Percentiles rank a stretch among this genome's conserved stretches.
These are phyloP conservation scores for Opisthocomus hoazin DNA, from an alignment of 2,113 vertebrate species.

Conservation along the genomic window DNA sequence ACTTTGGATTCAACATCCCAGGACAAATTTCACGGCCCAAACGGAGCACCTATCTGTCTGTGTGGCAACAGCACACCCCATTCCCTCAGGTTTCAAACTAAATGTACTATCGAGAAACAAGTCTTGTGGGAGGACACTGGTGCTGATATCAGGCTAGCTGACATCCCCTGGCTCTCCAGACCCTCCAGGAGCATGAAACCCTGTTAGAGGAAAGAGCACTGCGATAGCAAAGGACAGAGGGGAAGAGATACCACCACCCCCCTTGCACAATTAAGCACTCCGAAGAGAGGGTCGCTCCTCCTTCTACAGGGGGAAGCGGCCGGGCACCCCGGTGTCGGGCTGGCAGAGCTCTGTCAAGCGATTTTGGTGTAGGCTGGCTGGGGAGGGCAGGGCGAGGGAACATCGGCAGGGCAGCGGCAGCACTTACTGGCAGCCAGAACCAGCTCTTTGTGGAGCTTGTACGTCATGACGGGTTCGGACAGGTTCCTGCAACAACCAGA, in stretches of 20 bases:
- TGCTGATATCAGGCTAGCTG: background rate
- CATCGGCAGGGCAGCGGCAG: background rate
- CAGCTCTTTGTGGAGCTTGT: slow-evolving; percentile 88
- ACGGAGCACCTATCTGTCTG: background rate
- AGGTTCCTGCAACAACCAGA: slow-evolving; percentile 82
- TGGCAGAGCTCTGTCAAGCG: background rate
- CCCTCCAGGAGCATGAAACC: accelerated
- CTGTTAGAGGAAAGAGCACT: background rate
- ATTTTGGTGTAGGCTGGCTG: background rate
- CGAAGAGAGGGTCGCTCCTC: background rate
- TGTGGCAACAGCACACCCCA: background rate
- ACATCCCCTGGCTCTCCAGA: background rate
- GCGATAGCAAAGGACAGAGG: background rate
- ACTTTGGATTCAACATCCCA: background rate
- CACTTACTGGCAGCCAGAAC: slow-evolving; percentile 94
- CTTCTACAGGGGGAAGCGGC: background rate
- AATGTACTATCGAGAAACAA: background rate
- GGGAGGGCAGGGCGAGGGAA: background rate
- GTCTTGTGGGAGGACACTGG: background rate
- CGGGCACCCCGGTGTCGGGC: accelerated
- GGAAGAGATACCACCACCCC: background rate
- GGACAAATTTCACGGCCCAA: background rate
- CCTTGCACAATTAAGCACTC: background rate
- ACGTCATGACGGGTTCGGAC: slow-evolving; percentile 95
- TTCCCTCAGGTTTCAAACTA: background rate